Conservation (phyloP, 2,797 vertebrate species). For the Hypotaenidia philippensis region DNA sequence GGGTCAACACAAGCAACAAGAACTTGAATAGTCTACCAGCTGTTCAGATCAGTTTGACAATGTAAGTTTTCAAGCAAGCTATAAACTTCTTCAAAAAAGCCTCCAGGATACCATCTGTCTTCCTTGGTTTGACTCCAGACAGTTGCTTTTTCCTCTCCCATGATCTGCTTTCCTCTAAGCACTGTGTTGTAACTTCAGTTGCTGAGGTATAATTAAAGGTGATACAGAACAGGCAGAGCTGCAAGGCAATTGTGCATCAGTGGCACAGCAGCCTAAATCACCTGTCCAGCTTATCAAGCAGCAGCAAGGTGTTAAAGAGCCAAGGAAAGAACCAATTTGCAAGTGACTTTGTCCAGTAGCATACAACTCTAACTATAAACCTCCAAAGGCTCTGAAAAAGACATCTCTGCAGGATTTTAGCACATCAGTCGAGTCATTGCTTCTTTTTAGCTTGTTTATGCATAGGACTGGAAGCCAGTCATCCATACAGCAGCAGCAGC, state of each 20-base stretch:
- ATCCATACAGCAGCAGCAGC: background rate
- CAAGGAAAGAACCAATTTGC: background rate
- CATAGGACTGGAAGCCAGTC: background rate
- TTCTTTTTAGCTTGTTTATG: background rate
- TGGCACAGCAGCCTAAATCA: background rate
- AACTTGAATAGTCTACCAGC: background rate
- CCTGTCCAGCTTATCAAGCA: background rate
- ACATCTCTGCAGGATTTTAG: background rate
- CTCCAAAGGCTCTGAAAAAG: background rate
- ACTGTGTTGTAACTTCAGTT: background rate
- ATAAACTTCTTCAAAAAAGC: background rate
- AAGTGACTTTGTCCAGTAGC: background rate
- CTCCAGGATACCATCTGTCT: background rate
- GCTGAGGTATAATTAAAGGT: conserved; percentile 3
- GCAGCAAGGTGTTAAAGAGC: background rate
- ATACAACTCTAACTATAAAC: background rate
- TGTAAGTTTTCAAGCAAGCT: background rate
- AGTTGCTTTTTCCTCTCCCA: background rate
- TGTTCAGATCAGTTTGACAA: background rate
- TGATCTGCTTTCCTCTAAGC: background rate
- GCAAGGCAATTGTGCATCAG: background rate
- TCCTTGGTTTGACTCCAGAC: conserved; percentile 12
- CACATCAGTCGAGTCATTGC: background rate
- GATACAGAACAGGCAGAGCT: background rate
- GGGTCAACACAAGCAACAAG: background rate